Evolutionary conservation across 2,888 invertebrate species (phyloP), one percentile per base, ranked within the genome.

Genomic region (Mesoligia furuncula): DNA sequence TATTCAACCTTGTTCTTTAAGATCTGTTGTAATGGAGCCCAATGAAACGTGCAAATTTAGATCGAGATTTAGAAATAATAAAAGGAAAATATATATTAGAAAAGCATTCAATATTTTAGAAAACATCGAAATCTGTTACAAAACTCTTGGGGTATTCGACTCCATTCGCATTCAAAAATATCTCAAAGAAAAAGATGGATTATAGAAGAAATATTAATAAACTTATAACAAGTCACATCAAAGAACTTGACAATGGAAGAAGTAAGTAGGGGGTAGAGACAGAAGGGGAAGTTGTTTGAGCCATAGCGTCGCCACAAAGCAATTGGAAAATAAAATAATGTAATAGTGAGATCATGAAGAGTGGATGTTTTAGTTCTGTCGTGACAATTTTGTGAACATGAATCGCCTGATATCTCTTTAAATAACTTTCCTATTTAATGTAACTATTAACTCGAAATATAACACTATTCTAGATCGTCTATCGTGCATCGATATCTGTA

Each of bases 271-370:
- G 80, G 83, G 88, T 76, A 85, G 75, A 90, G 86, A 90, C 75
- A 91, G 87, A 91, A 85, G 91, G 90, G 91, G 88, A 92, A 90
- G 91, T 89, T 90, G 90, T 90, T 90, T 92, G 94, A 94, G 96
- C 95, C 91, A 95, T 95, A 96, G 96, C 96, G 92, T 95, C 93
- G 96, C 96, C 96, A 96, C 95, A 93, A 96, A 96, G 96, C 96
- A 93, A 94, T 93, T 95, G 90, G 94, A 94, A 95, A 93, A 94
- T 93, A 95, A 95, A 93, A 95, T 84, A 88, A 88, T 91, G 91
- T 93, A 91, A 95, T 91, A 92, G 94, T 95, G 94, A 94, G 90
- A 90, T 92, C 90, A 94, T 95, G 93, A 90, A 92, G 81, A 88
- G 91, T 93, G 92, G 91, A 93, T 93, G 93, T 94, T 87, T 86